Conservation (phyloP, 1,140 invertebrate species). For the Druon quercuslanigerum region DNA sequence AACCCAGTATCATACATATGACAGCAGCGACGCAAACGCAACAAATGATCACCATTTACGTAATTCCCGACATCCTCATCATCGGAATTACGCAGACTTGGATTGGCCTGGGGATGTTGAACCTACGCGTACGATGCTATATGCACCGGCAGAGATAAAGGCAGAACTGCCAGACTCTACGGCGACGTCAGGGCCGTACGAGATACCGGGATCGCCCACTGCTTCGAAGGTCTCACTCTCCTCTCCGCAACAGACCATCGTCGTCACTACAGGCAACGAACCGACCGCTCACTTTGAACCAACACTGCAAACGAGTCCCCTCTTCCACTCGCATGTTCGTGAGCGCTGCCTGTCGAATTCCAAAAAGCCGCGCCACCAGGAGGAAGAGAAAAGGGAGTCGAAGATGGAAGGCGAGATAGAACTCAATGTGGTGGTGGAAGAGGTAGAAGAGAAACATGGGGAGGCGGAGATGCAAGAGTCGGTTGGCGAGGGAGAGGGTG, state of each 20-base stretch:
- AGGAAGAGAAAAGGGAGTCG: slow-evolving; percentile 33
- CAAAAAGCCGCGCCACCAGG: slow-evolving; percentile 47
- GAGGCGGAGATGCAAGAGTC: slow-evolving; percentile 33
- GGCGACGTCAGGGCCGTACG: slow-evolving; percentile 66
- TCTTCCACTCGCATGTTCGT: slow-evolving; percentile 48
- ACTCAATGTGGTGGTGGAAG: slow-evolving; percentile 36
- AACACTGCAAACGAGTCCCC: slow-evolving; percentile 33
- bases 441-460: slow-evolving; percentile 33
- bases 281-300: slow-evolving; percentile 39
- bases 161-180: slow-evolving; percentile 65
- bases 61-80: slow-evolving; percentile 34
- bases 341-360: slow-evolving; percentile 52
- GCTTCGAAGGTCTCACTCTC: slow-evolving; percentile 41
- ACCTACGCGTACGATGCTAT: slow-evolving; percentile 42
- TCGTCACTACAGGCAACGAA: slow-evolving; percentile 38
- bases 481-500: slow-evolving; percentile 37
- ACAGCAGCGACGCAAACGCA: slow-evolving; percentile 32
- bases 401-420: slow-evolving; percentile 8
- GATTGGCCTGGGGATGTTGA: slow-evolving; percentile 49
- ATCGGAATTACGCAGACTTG: slow-evolving; percentile 45
- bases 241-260: slow-evolving; percentile 60
- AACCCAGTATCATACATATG: slow-evolving; percentile 44
- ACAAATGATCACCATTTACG: slow-evolving; percentile 38
- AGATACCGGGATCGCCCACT: slow-evolving; percentile 54
- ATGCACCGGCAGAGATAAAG: slow-evolving; percentile 63